Evolutionary conservation across 92 coral and sea anemone species (phyloP), one percentile per base, ranked within the genome.

Genomic region (Scolanthus callimorphus): DNA sequence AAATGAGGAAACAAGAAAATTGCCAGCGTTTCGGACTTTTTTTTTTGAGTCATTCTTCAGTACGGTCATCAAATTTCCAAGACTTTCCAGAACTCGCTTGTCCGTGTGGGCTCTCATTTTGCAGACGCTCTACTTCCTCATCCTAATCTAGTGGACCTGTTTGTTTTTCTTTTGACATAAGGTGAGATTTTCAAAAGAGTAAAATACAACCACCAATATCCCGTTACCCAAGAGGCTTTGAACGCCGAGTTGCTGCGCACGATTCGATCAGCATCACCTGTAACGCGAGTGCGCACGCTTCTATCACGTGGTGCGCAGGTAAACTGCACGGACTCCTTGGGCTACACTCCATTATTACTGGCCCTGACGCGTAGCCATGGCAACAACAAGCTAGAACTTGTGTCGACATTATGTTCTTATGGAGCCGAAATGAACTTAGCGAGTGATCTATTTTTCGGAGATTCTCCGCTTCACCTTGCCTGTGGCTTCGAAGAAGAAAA

Each of bases 381-480:
- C 25, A 68, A 49, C 51, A 51, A 67, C 38, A 29, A 62, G 47
- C 24, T 51, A 11, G 76, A 63, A 38, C 50, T 62, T 1, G 60
- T 70, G 46, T 41, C 66, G 2, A 19, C 70, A 2, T 58, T 91
- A 22, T 91, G 97, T 57, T 73, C 74, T 54, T 79, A 80, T 25
- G 97, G 96, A 9, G 97, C 97, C 17, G 70, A 87, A 51, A 95
- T 87, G 13, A 80, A 91, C 59, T 73, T 74, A 61, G 77, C 81
- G 6, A 72, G 79, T 27, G 85, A 73, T 53, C 47, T 67, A 2
- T 63, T 91, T 49, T 74, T 69, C 47, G 87, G 90, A 2, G 90
- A 91, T 51, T 71, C 91, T 22, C 88, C 97, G 0, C 73, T 91
- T 17, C 97, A 91, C 62, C 79, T 91, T 27, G 96, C 89, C 21